Conservation (phyloP, 92 coral and sea anemone species). For the Zoanthus sansibaricus region DNA sequence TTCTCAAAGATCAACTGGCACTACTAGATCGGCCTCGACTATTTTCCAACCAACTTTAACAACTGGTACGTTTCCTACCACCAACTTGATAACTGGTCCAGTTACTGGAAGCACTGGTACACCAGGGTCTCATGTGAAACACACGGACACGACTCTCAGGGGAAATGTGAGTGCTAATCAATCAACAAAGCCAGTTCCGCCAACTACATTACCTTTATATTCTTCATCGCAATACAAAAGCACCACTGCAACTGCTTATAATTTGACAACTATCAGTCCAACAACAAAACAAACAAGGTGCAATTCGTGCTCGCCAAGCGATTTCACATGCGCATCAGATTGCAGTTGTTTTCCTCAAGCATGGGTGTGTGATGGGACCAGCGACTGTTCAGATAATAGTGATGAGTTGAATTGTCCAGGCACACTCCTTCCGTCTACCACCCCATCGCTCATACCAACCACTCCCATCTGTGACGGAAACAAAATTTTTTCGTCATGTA, state of each 20-base stretch:
- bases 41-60: background rate
- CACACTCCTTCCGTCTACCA: constrained; percentile 23
- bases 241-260: constrained; percentile 1
- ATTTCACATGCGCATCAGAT: constrained; percentile 49
- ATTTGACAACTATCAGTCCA: constrained; percentile 3
- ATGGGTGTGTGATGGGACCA: constrained; percentile 65
- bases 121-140: constrained; percentile 35
- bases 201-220: constrained; percentile 7
- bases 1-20: background rate
- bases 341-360: constrained; percentile 54
- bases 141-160: constrained; percentile 7
- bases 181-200: background rate
- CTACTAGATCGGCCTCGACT: background rate
- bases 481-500: constrained; percentile 68
- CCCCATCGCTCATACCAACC: constrained; percentile 39
- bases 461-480: constrained; percentile 46
- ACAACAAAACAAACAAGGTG: constrained; percentile 37
- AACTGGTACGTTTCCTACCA: background rate
- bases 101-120: constrained; percentile 7
- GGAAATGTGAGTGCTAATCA: background rate
- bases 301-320: constrained; percentile 46
- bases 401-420: constrained; percentile 52
- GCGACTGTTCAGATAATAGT: constrained; percentile 64
- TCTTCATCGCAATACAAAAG: constrained; percentile 8
- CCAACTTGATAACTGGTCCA: background rate